Conservation (phyloP, 64 coral and sea anemone species). For the Pocillopora verrucosa region DNA sequence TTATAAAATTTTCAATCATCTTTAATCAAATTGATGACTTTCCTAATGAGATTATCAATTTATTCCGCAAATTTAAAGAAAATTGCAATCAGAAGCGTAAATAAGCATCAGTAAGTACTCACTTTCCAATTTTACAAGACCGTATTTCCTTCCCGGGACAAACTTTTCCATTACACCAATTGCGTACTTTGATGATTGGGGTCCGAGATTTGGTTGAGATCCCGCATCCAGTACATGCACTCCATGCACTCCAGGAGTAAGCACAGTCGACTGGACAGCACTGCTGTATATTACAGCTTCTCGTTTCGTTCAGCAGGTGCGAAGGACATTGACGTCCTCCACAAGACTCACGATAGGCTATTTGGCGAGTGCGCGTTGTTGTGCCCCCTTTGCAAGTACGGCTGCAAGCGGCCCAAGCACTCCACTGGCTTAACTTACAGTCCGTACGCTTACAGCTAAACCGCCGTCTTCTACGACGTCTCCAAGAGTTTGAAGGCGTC, state of each 20-base stretch:
- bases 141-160: slow-evolving; percentile 50
- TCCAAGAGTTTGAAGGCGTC: slow-evolving; percentile 1
- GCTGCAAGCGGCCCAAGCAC: slow-evolving; percentile 42
- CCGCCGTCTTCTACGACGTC: slow-evolving; percentile 1
- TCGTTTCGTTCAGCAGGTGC: background rate
- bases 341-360: slow-evolving; percentile 15
- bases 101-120: slow-evolving; percentile 25
- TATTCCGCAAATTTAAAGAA: too few relatives aligned
- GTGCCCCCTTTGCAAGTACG: slow-evolving; percentile 26
- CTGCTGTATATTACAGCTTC: slow-evolving; percentile 20
- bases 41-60: too few relatives aligned
- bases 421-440: slow-evolving; percentile 53
- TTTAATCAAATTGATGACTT: too few relatives aligned
- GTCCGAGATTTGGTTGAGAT: slow-evolving; percentile 32
- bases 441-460: slow-evolving; percentile 13
- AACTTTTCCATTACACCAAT: slow-evolving; percentile 34
- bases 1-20: too few relatives aligned
- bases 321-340: slow-evolving; percentile 39
- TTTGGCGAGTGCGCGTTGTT: slow-evolving; percentile 24
- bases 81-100: too few relatives aligned
- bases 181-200: background rate
- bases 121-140: slow-evolving; percentile 60
- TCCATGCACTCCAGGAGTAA: slow-evolving; percentile 57
- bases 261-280: slow-evolving; percentile 62
- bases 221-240: slow-evolving; percentile 53